Percentiles rank a stretch among this genome's conserved stretches.
These are phyloP conservation scores for Tetrao urogallus DNA, from an alignment of 2,113 vertebrate genomes.

Conservation along the genomic window DNA sequence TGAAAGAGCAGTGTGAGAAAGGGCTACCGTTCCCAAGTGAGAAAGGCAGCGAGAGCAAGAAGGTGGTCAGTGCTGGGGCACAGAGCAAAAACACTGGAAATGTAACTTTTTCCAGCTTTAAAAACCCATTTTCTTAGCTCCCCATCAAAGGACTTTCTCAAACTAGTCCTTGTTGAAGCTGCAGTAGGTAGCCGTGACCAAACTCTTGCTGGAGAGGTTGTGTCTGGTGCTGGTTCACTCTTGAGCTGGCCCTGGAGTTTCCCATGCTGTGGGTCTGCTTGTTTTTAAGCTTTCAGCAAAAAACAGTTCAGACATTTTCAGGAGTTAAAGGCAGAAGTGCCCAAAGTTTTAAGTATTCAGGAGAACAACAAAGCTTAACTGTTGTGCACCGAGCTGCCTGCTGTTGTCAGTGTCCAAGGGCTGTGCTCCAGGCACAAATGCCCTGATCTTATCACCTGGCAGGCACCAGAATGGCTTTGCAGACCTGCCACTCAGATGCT, in stretches of 20 bases:
- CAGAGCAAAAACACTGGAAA: neutral
- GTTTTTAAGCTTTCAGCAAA: neutral
- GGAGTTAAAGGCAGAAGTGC: neutral
- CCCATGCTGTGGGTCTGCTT: neutral
- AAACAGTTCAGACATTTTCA: neutral
- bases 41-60: neutral
- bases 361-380: neutral
- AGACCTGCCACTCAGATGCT: neutral
- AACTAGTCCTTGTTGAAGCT: fast-evolving
- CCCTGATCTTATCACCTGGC: constrained; percentile 4
- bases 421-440: neutral
- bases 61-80: fast-evolving
- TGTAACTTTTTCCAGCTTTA: neutral
- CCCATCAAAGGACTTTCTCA: neutral
- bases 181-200: neutral
- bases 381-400: neutral
- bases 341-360: neutral
- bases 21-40: neutral
- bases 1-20: neutral
- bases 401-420: neutral
- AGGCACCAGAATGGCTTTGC: neutral
- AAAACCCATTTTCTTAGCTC: neutral
- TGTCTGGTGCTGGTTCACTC: neutral
- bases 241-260: neutral
- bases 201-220: neutral